Evolutionary conservation across 2,113 vertebrate genomes (phyloP), one percentile per base, ranked within the genome.

Genomic region (Carettochelys insculpta): DNA sequence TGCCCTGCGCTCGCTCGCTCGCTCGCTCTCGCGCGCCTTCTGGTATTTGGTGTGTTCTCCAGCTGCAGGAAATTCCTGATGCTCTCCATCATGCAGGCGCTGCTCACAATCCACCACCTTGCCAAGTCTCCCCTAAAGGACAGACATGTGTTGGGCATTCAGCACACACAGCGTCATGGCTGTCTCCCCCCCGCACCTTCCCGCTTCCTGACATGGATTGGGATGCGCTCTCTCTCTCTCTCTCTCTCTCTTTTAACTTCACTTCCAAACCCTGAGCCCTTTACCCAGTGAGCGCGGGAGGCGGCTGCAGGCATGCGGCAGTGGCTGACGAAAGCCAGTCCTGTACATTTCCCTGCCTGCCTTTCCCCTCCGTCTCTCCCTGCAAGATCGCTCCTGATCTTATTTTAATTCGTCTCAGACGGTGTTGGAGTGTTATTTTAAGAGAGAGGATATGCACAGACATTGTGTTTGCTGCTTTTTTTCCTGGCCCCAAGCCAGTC

Each of bases 21-120:
- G 79, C 96, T 95, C 94, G 87, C 96, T 88, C 94, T 94, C 56
- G 89, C 86, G 47, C 87, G 31, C 75, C 68, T 65, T 97, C 96
- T 97, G 96, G 95, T 96, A 96, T 96, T 96, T 95, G 96, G 96
- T 97, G 98, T 97, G 97, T 97, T 98, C 98, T 97, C 98, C 98
- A 98, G 98, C 98, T 98, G 98, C 98, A 99, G 98, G 98, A 99
- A 99, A 99, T 99, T 99, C 98, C 98, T 98, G 98, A 99, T 98
- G 98, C 98, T 98, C 98, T 98, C 98, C 98, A 98, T 99, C 98
- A 99, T 98, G 97, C 96, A 95, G 96, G 94, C 97, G 96, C 97
- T 83, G 96, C 97, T 97, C 93, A 89, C 97, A 95, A 96, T 95
- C 96, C 95, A 73, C 97, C 97, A 98, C 97, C 97, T 97, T 98